Evolutionary conservation across 2,888 invertebrate species (phyloP).

Genomic region (Drosophila peninsularis): DNA sequence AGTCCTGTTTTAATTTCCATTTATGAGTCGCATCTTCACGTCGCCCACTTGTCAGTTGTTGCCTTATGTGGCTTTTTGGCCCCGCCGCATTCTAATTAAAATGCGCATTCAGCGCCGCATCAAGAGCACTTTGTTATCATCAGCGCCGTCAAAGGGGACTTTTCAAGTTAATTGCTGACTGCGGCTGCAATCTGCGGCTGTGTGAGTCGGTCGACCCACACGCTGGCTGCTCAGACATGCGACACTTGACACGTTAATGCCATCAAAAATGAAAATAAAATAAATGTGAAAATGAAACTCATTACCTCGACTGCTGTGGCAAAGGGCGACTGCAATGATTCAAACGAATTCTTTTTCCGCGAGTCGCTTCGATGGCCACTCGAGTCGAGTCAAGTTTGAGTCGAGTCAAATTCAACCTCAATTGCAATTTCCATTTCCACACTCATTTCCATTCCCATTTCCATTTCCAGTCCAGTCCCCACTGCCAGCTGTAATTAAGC

Average conservation of each 20-base stretch:
- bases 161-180: conserved; percentile 72
- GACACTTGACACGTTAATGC: conserved; percentile 66
- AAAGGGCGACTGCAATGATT: conserved; percentile 49
- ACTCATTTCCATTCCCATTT: conserved; percentile 21
- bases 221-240: conserved; percentile 25
- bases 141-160: conserved; percentile 55
- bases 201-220: conserved; percentile 21
- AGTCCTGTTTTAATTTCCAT: background rate
- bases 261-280: conserved; percentile 20
- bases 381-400: conserved; percentile 14
- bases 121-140: conserved; percentile 40
- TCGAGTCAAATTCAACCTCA: conserved; percentile 29
- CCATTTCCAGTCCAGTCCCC: conserved; percentile 28
- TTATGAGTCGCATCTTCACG: conserved; percentile 4
- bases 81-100: conserved; percentile 64
- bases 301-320: conserved; percentile 48
- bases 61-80: conserved; percentile 19
- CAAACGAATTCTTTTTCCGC: conserved; percentile 59
- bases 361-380: conserved; percentile 49
- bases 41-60: conserved; percentile 42
- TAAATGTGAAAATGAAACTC: conserved; percentile 49
- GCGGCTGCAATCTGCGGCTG: conserved; percentile 11
- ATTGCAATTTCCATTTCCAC: conserved; percentile 39
- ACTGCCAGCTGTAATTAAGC: conserved; percentile 40
- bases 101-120: conserved; percentile 43